Percentiles rank a stretch among this genome's conserved stretches.
Conservation (phyloP, 2,797 vertebrate species). For the Mormyrus hasselquistii region DNA sequence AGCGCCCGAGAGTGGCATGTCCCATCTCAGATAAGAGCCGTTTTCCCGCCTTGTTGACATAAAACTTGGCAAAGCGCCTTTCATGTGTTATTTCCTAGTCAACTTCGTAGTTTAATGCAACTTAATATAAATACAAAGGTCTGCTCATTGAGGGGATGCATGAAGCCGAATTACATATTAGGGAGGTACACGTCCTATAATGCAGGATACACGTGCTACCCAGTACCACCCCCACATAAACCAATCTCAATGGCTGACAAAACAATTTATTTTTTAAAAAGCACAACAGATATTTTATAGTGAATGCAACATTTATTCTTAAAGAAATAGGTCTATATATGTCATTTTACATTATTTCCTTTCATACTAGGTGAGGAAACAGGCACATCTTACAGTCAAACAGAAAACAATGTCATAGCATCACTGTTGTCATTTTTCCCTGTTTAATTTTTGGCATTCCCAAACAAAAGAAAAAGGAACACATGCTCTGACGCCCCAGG, state of each 20-base stretch:
- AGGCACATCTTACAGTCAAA: constrained; percentile 34
- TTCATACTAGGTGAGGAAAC: constrained; percentile 25
- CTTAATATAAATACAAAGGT: not conserved
- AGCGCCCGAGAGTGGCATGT: constrained; percentile 28
- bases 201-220: not conserved
- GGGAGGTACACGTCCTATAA: not conserved
- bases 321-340: constrained; percentile 39
- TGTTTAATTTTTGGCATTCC: not conserved
- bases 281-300: constrained; percentile 15
- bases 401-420: constrained; percentile 20
- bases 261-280: not conserved
- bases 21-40: constrained; percentile 18
- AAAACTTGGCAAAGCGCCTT: not conserved
- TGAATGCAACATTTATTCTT: constrained; percentile 51
- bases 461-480: not conserved
- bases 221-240: not conserved
- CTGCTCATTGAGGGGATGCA: not conserved
- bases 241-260: not conserved
- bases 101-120: not conserved
- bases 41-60: constrained; percentile 21
- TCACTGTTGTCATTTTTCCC: not conserved
- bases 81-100: not conserved
- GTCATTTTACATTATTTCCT: constrained; percentile 24
- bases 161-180: not conserved
- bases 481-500: not conserved